Conservation (phyloP, 2,797 vertebrate species). For the Etheostoma nigrum region DNA sequence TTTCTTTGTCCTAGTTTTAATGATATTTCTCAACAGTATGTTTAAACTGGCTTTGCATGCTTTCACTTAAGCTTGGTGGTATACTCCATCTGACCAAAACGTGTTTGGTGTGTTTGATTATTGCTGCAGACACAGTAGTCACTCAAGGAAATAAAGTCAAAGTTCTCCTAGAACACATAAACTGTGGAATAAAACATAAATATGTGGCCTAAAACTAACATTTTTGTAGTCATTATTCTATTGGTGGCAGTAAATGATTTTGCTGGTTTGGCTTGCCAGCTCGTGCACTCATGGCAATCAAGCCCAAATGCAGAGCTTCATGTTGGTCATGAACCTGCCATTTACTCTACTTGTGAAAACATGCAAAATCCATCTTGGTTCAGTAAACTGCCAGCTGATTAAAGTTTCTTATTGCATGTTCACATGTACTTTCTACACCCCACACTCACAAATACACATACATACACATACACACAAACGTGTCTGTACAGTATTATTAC, state of each 20-base stretch:
- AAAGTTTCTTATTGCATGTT: slow-evolving; percentile 9
- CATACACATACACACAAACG: neutral
- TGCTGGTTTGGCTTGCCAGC: neutral
- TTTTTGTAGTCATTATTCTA: neutral
- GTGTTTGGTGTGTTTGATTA: neutral
- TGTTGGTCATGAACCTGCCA: neutral
- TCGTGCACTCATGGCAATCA: neutral
- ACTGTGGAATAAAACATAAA: neutral
- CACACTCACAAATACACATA: too few species aligned
- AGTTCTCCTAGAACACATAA: neutral
- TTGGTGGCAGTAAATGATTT: too few species aligned
- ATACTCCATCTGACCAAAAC: neutral
- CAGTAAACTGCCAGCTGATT: neutral
- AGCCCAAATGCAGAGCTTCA: neutral
- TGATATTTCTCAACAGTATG: neutral
- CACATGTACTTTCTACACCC: neutral
- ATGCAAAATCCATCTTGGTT: neutral
- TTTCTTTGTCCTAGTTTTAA: neutral
- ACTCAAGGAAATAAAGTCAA: neutral
- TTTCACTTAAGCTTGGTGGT: neutral
- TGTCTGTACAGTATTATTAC: neutral
- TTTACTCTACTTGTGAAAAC: slow-evolving; percentile 4
- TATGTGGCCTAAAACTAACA: neutral
- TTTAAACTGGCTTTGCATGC: neutral
- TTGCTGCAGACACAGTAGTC: neutral